A percentile compares a stretch with the other conserved stretches of the same genome.
phyloP scores from a whole-genome alignment of 2,888 invertebrate genomes.

The Allophyes oxyacanthae region DNA sequence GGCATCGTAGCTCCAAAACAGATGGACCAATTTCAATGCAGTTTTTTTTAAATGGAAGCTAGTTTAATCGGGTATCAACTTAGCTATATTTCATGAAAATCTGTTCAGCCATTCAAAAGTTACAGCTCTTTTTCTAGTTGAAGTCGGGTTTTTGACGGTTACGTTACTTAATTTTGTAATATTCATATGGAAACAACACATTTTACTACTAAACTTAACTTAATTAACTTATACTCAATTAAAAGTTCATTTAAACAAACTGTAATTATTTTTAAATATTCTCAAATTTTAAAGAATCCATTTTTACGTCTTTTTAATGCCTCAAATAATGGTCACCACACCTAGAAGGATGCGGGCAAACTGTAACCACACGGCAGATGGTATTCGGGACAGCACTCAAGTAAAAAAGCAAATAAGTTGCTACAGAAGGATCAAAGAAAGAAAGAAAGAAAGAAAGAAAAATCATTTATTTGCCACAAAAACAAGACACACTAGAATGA shows the following conservation, averaged over 20 bases:
- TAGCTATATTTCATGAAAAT: too few relatives aligned
- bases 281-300: slow-evolving; percentile 18
- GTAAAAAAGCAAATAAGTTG: neutral
- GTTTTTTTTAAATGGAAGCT: too few relatives aligned
- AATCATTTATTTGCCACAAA: too few relatives aligned
- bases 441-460: too few relatives aligned
- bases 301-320: slow-evolving; percentile 41
- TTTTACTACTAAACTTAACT: slow-evolving; percentile 2
- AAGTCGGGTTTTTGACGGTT: too few relatives aligned
- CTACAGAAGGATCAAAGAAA: slow-evolving; percentile 14
- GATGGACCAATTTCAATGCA: too few relatives aligned
- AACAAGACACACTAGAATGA: too few relatives aligned
- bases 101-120: too few relatives aligned
- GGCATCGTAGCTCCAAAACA: too few relatives aligned
- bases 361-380: slow-evolving; percentile 61
- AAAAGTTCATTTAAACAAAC: slow-evolving; percentile 7
- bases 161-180: too few relatives aligned
- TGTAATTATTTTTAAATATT: slow-evolving; percentile 23
- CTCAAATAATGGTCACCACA: slow-evolving; percentile 35
- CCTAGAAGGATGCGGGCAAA: slow-evolving; percentile 60
- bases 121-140: too few relatives aligned
- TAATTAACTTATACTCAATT: slow-evolving; percentile 6
- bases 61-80: too few relatives aligned
- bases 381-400: slow-evolving; percentile 29
- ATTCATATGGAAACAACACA: neutral